Conservation (phyloP, 2,797 vertebrate genomes). For the Cephalopachus bancanus region DNA sequence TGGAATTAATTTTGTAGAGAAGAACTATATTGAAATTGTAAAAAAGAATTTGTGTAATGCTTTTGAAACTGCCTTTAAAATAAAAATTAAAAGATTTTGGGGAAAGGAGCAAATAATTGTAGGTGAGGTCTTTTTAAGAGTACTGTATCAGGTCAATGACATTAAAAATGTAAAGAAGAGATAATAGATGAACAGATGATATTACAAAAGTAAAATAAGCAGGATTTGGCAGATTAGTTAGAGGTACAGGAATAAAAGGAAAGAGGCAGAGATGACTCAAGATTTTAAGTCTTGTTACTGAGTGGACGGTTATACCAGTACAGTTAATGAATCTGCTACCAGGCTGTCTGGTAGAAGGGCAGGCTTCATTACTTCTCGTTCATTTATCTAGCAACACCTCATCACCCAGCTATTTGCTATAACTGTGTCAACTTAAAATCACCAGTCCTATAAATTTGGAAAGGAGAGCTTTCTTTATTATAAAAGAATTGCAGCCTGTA, state of each 20-base stretch:
- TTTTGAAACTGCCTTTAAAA: slow-evolving; percentile 47
- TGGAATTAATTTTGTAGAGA: slow-evolving; percentile 19
- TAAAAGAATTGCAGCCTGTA: neutral
- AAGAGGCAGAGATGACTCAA: neutral
- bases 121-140: slow-evolving; percentile 27
- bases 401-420: neutral
- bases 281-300: slow-evolving; percentile 23
- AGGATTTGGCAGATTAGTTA: slow-evolving; percentile 33
- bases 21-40: neutral
- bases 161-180: neutral
- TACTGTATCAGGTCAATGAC: neutral
- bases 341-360: neutral
- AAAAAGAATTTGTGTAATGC: slow-evolving; percentile 42
- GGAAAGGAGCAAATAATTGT: neutral
- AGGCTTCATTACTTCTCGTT: neutral
- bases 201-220: neutral
- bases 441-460: neutral
- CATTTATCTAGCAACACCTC: neutral
- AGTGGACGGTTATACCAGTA: neutral
- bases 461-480: neutral
- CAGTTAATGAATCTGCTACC: neutral
- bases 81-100: slow-evolving; percentile 36
- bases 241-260: neutral
- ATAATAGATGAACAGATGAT: neutral
- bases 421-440: neutral